These are phyloP conservation scores for Megalurothrips usitatus DNA, from an alignment of 2,888 invertebrate species.

Conservation along the genomic window DNA sequence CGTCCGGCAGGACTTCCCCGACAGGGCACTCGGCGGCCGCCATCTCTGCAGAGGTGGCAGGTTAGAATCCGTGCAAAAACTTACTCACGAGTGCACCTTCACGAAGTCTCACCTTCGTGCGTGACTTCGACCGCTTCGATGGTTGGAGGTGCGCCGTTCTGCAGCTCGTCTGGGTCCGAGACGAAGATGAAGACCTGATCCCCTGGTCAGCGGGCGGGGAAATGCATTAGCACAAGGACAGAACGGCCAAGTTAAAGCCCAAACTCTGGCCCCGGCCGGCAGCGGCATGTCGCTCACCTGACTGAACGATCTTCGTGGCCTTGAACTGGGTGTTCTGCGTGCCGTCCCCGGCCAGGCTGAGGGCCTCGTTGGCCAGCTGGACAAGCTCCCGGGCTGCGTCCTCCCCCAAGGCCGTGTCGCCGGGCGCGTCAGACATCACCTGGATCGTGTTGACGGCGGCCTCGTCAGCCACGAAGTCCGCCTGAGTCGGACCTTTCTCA, in stretches of 20 bases:
- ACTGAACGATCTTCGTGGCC: not conserved
- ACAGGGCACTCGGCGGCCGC: not conserved
- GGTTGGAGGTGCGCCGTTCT: not conserved
- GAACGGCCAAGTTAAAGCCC: not conserved
- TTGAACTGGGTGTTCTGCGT: not conserved
- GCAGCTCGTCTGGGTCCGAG: not conserved
- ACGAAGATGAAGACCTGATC: constrained; percentile 16
- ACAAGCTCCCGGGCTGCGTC: not conserved
- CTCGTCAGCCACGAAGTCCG: not conserved
- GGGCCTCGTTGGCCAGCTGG: constrained; percentile 18
- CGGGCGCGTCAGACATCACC: not conserved
- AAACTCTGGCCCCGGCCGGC: too few species aligned
- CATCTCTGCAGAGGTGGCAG: not conserved
- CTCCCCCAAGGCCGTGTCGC: not conserved
- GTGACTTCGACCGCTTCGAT: constrained; percentile 9
- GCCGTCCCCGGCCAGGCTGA: not conserved
- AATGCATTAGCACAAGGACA: not conserved
- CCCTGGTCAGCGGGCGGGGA: not conserved
- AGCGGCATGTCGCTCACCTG: not conserved
- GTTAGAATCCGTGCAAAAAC: not conserved
- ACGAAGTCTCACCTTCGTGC: not conserved
- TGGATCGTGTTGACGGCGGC: not conserved
- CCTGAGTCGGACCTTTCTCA: not conserved
- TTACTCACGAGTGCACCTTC: not conserved
- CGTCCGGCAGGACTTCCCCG: not conserved